phyloP scores from a whole-genome alignment of 1,140 invertebrate genomes.

The Thaumetopoea pityocampa region DNA sequence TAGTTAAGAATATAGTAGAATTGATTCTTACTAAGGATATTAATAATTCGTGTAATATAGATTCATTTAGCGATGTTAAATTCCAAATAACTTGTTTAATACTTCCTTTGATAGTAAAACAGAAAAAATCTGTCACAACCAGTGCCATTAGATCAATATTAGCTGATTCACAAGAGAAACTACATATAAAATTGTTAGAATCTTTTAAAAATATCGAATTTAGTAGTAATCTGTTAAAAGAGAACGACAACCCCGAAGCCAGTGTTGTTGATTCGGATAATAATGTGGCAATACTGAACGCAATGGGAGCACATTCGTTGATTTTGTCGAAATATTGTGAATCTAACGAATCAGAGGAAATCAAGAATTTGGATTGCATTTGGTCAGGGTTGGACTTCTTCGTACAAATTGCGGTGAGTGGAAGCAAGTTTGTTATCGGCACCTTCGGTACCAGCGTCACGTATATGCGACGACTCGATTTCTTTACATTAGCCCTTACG shows the following conservation, averaged over 20 bases:
- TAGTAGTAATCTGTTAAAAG: conserved; percentile 18
- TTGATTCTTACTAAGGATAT: conserved; percentile 47
- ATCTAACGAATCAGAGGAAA: conserved; percentile 41
- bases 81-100: conserved; percentile 62
- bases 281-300: conserved; percentile 55
- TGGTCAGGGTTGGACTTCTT: conserved; percentile 57
- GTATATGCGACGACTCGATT: too few species aligned
- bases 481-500: too few species aligned
- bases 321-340: conserved; percentile 60
- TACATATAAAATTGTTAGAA: conserved; percentile 50
- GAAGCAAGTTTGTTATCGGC: too few species aligned
- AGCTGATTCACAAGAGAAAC: conserved; percentile 60
- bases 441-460: too few species aligned
- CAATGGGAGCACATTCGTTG: conserved; percentile 55
- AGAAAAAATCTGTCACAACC: conserved; percentile 52
- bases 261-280: too few species aligned
- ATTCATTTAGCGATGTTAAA: conserved; percentile 45
- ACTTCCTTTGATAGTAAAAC: conserved; percentile 55
- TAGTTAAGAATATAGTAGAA: conserved; percentile 49
- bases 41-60: conserved; percentile 34
- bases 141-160: conserved; percentile 57
- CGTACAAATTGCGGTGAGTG: conserved; percentile 59
- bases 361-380: conserved; percentile 53
- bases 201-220: conserved; percentile 60
- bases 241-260: too few species aligned